Evolutionary conservation across 64 coral and sea anemone species (phyloP).

Genomic region (Orbicella faveolata): DNA sequence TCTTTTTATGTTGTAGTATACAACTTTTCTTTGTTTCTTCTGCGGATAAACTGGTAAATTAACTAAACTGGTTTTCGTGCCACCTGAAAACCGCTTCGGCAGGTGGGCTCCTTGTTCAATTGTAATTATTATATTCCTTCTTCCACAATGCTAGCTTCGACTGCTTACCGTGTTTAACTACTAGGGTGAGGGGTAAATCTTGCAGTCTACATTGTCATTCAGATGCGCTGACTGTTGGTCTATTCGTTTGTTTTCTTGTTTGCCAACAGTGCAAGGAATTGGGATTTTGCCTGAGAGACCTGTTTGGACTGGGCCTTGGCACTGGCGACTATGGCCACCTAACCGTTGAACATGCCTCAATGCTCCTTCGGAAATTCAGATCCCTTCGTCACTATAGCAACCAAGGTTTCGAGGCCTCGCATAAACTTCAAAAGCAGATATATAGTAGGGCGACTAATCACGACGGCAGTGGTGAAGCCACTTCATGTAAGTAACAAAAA

Average conservation of each 20-base stretch:
- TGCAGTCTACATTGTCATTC: background rate
- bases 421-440: conserved; percentile 34
- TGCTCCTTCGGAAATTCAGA: conserved; percentile 36
- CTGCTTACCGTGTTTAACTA: no score
- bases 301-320: conserved; percentile 51
- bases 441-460: conserved; percentile 37
- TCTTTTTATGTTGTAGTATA: no score
- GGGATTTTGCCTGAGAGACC: conserved; percentile 42
- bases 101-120: no score
- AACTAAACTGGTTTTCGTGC: no score
- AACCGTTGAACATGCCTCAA: conserved; percentile 39
- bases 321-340: conserved; percentile 58
- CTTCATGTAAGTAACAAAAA: conserved; percentile 21
- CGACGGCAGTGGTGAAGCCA: conserved; percentile 13
- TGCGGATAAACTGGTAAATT: no score
- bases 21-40: no score
- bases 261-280: conserved; percentile 54
- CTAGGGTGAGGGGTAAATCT: background rate
- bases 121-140: no score
- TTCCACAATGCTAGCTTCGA: no score
- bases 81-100: no score
- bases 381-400: conserved; percentile 55
- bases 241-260: background rate
- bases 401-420: conserved; percentile 43
- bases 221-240: background rate